Conservation (phyloP, 2,888 invertebrate species). For the Scelioninae gen. 1 region DNA sequence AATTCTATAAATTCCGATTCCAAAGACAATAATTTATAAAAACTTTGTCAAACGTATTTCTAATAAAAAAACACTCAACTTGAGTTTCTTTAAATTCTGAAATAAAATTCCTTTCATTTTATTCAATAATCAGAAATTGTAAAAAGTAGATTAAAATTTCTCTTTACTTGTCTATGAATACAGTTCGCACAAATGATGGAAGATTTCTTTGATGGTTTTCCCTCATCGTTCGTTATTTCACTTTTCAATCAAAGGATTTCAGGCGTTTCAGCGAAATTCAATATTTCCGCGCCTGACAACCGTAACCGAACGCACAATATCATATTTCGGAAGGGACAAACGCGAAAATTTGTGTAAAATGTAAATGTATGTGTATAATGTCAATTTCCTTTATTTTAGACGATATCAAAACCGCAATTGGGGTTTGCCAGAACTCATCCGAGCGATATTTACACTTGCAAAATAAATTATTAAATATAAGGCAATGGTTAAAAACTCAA, state of each 20-base stretch:
- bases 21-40: no score
- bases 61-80: no score
- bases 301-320: conserved; percentile 38
- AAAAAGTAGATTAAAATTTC: conserved; percentile 8
- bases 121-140: conserved; percentile 4
- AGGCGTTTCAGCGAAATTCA: conserved; percentile 53
- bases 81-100: background rate
- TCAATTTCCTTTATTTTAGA: conserved; percentile 44
- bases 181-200: background rate
- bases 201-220: conserved; percentile 27
- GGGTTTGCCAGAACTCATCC: background rate
- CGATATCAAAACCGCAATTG: conserved; percentile 11
- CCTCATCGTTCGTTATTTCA: conserved; percentile 11
- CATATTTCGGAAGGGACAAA: conserved; percentile 43
- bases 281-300: conserved; percentile 68
- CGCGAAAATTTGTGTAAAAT: conserved; percentile 34
- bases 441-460: conserved; percentile 30
- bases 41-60: no score
- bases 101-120: background rate
- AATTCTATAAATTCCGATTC: background rate
- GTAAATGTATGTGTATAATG: conserved; percentile 3
- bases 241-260: conserved; percentile 42
- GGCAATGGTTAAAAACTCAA: conserved; percentile 58
- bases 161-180: background rate
- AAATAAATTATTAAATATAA: conserved; percentile 55